These are phyloP conservation scores for Agapostemon virescens DNA, from an alignment of 2,888 invertebrate genomes.

Conservation along the genomic window DNA sequence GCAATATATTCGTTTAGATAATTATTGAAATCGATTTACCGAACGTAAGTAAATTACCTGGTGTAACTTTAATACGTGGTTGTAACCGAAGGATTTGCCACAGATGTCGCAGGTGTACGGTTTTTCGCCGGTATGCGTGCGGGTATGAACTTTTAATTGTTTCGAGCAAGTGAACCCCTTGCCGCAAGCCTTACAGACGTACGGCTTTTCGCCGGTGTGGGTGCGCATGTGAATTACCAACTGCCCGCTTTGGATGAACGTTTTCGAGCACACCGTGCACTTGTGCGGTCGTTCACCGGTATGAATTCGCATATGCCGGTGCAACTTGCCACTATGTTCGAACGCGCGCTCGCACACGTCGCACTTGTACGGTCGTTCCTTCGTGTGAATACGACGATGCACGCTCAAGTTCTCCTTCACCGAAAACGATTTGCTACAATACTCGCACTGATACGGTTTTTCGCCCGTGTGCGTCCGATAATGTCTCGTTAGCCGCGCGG, in stretches of 20 bases:
- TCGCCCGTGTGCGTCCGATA: conserved; percentile 95
- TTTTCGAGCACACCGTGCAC: conserved; percentile 92
- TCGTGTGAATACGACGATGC: conserved; percentile 93
- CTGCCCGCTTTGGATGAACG: conserved; percentile 95
- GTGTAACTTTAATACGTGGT: conserved; percentile 93
- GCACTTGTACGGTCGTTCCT: conserved; percentile 94
- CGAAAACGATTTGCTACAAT: conserved; percentile 95
- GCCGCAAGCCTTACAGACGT: conserved; percentile 89
- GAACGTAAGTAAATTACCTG: conserved; percentile 77
- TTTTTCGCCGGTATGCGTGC: conserved; percentile 95
- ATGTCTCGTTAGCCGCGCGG: conserved; percentile 91
- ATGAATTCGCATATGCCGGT: conserved; percentile 94
- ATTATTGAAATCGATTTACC: too few relatives aligned
- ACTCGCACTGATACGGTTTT: conserved; percentile 94
- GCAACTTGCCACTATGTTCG: conserved; percentile 94
- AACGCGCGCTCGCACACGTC: conserved; percentile 93
- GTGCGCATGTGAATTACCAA: conserved; percentile 94
- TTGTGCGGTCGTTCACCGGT: conserved; percentile 95
- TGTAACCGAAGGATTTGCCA: conserved; percentile 94
- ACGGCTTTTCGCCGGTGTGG: conserved; percentile 94
- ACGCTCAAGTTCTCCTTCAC: conserved; percentile 96
- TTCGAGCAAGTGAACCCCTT: conserved; percentile 96
- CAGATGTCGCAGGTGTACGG: conserved; percentile 96
- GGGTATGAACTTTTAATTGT: conserved; percentile 94
- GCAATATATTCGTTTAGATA: too few relatives aligned